phyloP scores from a whole-genome alignment of 2,113 vertebrate species.

The Engystomops pustulosus region DNA sequence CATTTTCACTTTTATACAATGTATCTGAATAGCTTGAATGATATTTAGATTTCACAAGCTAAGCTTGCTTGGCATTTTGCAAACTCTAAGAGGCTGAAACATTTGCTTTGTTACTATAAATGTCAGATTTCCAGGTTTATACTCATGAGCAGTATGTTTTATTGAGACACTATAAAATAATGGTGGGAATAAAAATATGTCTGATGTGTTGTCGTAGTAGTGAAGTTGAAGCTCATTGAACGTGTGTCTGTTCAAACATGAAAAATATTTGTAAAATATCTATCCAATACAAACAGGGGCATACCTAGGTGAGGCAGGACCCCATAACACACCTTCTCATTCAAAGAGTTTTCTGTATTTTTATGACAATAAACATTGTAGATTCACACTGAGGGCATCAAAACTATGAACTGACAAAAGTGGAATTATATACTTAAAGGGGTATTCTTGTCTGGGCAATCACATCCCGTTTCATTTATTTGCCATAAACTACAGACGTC shows the following conservation, averaged over 20 bases:
- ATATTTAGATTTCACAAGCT: conserved; percentile 39
- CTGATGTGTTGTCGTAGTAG: not conserved
- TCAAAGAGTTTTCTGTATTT: too few relatives aligned
- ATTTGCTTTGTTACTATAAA: conserved; percentile 36
- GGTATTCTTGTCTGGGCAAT: too few relatives aligned
- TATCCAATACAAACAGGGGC: not conserved
- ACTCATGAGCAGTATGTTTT: conserved; percentile 9
- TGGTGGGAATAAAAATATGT: not conserved
- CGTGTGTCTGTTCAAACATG: not conserved
- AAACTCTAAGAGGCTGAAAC: conserved; percentile 14
- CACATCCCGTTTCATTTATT: too few relatives aligned
- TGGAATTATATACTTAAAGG: too few relatives aligned
- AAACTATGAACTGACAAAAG: too few relatives aligned
- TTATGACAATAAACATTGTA: too few relatives aligned
- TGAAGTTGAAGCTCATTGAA: not conserved
- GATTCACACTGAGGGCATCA: too few relatives aligned
- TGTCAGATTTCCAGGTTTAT: conserved; percentile 26
- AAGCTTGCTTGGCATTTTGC: conserved; percentile 39
- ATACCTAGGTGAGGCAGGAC: too few relatives aligned
- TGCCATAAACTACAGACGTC: too few relatives aligned
- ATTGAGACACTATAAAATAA: conserved; percentile 9
- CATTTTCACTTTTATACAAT: conserved; percentile 27
- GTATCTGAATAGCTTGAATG: conserved; percentile 27
- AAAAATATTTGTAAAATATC: not conserved
- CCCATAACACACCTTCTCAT: too few relatives aligned